Base-by-base conservation (phyloP, 2,797 vertebrate genomes). In the Myiothlypis chrysogaster region DNA sequence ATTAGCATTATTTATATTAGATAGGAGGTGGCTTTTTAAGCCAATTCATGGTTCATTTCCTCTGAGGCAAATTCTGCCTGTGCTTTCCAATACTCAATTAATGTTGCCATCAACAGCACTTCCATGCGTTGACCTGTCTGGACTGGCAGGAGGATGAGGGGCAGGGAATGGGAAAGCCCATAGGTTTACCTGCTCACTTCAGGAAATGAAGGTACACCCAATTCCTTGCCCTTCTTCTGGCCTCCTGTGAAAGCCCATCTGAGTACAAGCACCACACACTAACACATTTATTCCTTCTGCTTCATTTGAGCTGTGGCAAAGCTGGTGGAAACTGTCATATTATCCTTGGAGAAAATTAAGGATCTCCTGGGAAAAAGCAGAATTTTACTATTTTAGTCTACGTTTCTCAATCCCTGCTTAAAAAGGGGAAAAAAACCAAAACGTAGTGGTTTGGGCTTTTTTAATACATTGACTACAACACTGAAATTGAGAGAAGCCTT, bases 371-470 rank as follows among this genome's bases (percentile, higher is more conserved):
- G 28, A 91, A 85, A 85, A 87, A 34, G 32, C 16, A 60, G 37
- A 76, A 56, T 60, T 79, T 76, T 61, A 24, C 43, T 32, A 12
- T 27, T 85, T 61, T 49, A 44, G 56, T 46, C 37, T 44, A 39
- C 24, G 14, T 69, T 78, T 89, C 24, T 79, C 24, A 59, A 11
- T 2, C 7, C 4, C 17, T 43, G 17, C n/a, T 37, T 56, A 27
- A 81, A 44, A 16, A 16, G 39, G 39, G 8, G 6, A 30, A 21
- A n/a, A 35, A 37, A 37, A 7, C 1, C 9, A 50, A 16, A 49
- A 3, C 23, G 2, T 4, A 6, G 3, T 32, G 2, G 1, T 10
- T 28, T 4, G 3, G 2, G 5, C 3, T 14, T 59, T 50, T 81
- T 35, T 13, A 11, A n/a, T 68, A 39, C 8, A 46, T 1, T 47